These are phyloP conservation scores for Agonopterix heracliana DNA, from an alignment of 2,888 invertebrate species.

Conservation along the genomic window DNA sequence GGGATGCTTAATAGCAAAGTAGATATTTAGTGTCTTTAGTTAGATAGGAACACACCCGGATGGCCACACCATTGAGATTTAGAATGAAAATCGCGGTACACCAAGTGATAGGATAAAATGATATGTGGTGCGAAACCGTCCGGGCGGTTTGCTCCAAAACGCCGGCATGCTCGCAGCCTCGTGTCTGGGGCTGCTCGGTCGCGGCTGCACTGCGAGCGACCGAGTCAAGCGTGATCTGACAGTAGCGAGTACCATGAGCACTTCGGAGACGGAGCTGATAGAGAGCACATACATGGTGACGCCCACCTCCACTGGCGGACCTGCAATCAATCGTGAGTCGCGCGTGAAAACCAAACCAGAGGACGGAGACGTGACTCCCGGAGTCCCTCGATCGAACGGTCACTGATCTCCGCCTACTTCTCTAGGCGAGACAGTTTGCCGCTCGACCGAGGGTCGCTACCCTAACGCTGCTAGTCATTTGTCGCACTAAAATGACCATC, in stretches of 20 bases:
- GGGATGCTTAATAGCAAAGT: constrained; percentile 45
- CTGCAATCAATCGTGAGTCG: constrained; percentile 81
- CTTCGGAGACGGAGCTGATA: constrained; percentile 98
- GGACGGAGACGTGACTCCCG: constrained; percentile 39
- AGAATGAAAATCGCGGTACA: not conserved
- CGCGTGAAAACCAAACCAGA: constrained; percentile 57
- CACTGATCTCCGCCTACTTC: constrained; percentile 13
- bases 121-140: constrained; percentile 32
- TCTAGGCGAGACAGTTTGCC: constrained; percentile 15
- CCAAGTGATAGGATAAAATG: constrained; percentile 7
- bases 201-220: constrained; percentile 44
- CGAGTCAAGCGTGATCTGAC: constrained; percentile 71
- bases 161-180: constrained; percentile 71
- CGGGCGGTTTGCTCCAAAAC: constrained; percentile 40
- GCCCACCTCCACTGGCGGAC: constrained; percentile 97
- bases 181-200: constrained; percentile 70
- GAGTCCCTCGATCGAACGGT: constrained; percentile 38
- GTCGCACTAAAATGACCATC: constrained; percentile 37
- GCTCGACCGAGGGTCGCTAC: constrained; percentile 41
- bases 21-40: constrained; percentile 43
- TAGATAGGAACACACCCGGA: constrained; percentile 44
- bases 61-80: constrained; percentile 33
- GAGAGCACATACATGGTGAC: constrained; percentile 99
- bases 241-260: constrained; percentile 91
- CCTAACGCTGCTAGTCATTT: constrained; percentile 20